Evolutionary conservation across 2,113 vertebrate genomes (phyloP), one percentile per base, ranked within the genome.

Genomic region (Ptyas mucosa): DNA sequence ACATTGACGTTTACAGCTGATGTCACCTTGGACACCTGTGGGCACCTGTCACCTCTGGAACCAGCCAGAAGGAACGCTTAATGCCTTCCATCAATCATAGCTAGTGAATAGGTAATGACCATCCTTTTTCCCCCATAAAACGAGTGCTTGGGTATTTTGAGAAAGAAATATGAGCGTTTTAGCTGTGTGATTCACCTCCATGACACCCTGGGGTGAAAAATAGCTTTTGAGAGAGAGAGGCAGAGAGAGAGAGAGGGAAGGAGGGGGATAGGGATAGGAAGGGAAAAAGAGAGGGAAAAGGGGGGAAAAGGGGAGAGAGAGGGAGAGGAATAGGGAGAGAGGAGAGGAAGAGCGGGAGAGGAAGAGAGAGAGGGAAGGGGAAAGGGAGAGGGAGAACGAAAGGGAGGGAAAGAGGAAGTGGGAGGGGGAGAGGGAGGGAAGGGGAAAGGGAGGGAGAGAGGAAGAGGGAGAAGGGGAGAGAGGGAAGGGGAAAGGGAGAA

Each of bases 231-330:
- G 14, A 21, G 23, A 21, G 57, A 24, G 54, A 55, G 54, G 20
- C 18, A 55, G 54, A 53, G 53, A 53, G 53, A 53, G 53, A 14
- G 15, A 5, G 53, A 54, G 15, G 15, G 49, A 49, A 15, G 52
- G 52, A 53, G 12, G 12, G 12, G 52, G 52, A 49, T 1, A 49
- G 49, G 49, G 49, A 49, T 14, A 53, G 52, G 52, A 49, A 49
- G 14, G 52, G 52, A 53, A 53, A 53, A 3, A 12, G 52, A 53
- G 53, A 15, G 53, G 49, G 46, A 46, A 52, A 21, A 3, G 2
- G 10, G 1, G 18, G 1, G 18, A 5, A 5, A 49, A 8, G 14
- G 3, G 15, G 53, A 53, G 3, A 4, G 14, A 53, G 3, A 4
- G 53, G 53, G 12, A 15, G 52, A 15, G 52, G 52, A 12, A 12